These are phyloP conservation scores for Pseudomugil tenellus DNA, from an alignment of 2,797 vertebrate genomes.

Conservation along the genomic window DNA sequence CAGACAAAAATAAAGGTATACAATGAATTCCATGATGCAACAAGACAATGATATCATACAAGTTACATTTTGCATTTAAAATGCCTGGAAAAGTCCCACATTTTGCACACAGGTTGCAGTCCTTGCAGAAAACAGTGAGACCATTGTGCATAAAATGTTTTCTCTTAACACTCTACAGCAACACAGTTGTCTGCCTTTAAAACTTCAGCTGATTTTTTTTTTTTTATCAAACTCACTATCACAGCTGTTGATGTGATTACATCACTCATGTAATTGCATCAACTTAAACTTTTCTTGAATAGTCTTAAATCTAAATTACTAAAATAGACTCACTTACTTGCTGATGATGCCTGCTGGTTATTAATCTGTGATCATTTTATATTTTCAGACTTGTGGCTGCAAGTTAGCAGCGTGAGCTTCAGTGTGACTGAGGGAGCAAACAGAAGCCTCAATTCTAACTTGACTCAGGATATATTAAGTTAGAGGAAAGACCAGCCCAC, in stretches of 20 bases:
- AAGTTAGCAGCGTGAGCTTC: constrained; percentile 7
- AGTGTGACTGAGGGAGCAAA: constrained; percentile 18
- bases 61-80: not conserved
- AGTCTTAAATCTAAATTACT: not conserved
- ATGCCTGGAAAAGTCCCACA: not conserved
- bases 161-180: constrained; percentile 14
- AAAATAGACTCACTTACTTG: constrained; percentile 39
- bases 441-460: constrained; percentile 30
- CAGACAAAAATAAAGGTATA: not conserved
- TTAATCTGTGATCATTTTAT: constrained; percentile 61
- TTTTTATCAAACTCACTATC: not conserved
- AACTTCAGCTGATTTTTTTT: not conserved
- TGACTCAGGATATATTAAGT: constrained; percentile 67
- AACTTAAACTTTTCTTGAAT: not conserved
- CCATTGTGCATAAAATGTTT: constrained; percentile 18
- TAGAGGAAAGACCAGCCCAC: constrained; percentile 66
- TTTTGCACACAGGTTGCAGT: not conserved
- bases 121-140: constrained; percentile 15
- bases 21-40: not conserved
- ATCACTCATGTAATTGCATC: not conserved
- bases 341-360: constrained; percentile 5
- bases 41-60: not conserved
- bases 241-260: not conserved
- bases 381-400: constrained; percentile 18
- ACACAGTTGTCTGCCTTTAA: constrained; percentile 1